Conservation (phyloP, 2,797 vertebrate genomes). For the Myoxocephalus aenaeus region DNA sequence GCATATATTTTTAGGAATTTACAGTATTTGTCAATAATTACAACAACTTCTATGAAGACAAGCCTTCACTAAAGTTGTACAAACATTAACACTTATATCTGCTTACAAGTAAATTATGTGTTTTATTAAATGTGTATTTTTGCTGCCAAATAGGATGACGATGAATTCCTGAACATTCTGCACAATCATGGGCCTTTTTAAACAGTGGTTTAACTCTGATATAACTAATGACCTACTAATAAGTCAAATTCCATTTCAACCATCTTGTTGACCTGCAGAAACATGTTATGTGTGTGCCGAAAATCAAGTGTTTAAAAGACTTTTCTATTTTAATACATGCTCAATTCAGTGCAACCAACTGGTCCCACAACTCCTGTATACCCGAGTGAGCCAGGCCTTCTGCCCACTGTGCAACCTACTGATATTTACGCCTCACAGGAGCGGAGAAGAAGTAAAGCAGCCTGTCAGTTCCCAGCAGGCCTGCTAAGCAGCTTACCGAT, state of each 20-base stretch:
- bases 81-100: neutral
- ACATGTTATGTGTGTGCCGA: neutral
- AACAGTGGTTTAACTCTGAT: neutral
- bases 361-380: neutral
- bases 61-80: too few species aligned
- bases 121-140: neutral
- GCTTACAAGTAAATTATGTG: neutral
- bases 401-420: conserved; percentile 51
- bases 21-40: neutral
- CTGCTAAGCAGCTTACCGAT: conserved; percentile 82
- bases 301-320: neutral
- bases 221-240: conserved; percentile 11
- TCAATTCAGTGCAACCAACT: conserved; percentile 21
- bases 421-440: conserved; percentile 55
- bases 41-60: neutral
- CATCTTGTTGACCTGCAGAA: neutral
- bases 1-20: neutral
- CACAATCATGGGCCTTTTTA: neutral
- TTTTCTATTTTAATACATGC: neutral
- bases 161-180: neutral
- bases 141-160: neutral
- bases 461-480: conserved; percentile 75
- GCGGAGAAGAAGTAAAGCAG: conserved; percentile 53
- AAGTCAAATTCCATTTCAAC: neutral
- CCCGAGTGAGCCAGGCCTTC: conserved; percentile 7